Base-by-base conservation (phyloP, 1,140 invertebrate species). In the Drosophila varians region DNA sequence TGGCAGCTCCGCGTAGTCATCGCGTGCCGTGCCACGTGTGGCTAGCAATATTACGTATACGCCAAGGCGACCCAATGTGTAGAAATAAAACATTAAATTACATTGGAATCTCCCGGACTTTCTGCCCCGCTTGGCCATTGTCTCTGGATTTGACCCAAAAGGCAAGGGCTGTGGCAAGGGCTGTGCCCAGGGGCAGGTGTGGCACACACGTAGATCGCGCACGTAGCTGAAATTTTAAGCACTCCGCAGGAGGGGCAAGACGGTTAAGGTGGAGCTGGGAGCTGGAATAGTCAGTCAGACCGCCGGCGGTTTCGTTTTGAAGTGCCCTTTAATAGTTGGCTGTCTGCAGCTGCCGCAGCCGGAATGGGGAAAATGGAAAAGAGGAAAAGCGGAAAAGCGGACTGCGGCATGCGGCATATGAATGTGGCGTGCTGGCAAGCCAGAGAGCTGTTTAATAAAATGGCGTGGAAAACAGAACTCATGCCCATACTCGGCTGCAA, bases 41-140 rank as follows among this genome's bases (percentile, higher is more conserved):
- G 49, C 42, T 51, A 65, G 54, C 72, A 47, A 65, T 83, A 83
- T 83, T 66, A 71, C 71, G 75, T 84, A 84, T 83, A 64, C 47
- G 76, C 80, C 61, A 73, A 51, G 62, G 72, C 61, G 61, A 57
- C 66, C 80, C 76, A 73, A 65, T 80, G 76, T 80, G 82, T 65
- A 77, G 76, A 84, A 80, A 84, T 74, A 76, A 86, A 84, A 84
- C 80, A 84, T 84, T 84, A 84, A 87, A 84, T 87, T 84, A 84
- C 80, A 74, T 76, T 72, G 68, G 66, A 28, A 31, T 46, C 74
- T 74, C 52, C 23, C 21, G 26, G 56, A 12, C 43, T 14, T 26
- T 34, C 14, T 42, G 4, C 19, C 48, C 65, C n/a, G 19, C 34
- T 42, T 54, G 74, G 23, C 49, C 55, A 70, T 60, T 58, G 79